Evolutionary conservation across 2,888 invertebrate species (phyloP).

Genomic region (Drosophila leonis): DNA sequence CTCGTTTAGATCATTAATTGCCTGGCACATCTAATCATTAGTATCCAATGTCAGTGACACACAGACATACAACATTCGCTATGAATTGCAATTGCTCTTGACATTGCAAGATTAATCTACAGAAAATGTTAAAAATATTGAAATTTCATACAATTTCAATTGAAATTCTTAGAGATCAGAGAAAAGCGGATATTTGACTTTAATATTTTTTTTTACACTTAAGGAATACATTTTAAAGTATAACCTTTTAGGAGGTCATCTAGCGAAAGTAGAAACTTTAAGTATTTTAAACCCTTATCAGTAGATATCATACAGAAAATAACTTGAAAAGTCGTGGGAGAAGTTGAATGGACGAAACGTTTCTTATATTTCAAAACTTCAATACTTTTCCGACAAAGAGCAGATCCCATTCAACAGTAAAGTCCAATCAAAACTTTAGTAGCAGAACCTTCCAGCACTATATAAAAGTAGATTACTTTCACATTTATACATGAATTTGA

Average conservation of each 20-base stretch:
- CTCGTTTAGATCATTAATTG: slow-evolving; percentile 44
- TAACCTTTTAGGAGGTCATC: not conserved
- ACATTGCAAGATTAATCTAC: slow-evolving; percentile 43
- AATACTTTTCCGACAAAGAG: no score
- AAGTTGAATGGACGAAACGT: no score
- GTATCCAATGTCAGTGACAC: slow-evolving; percentile 67
- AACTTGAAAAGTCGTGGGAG: no score
- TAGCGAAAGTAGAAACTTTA: not conserved
- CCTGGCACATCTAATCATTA: slow-evolving; percentile 17
- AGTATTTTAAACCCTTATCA: no score
- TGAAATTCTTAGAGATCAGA: not conserved
- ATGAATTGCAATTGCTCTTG: slow-evolving; percentile 63
- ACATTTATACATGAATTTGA: not conserved
- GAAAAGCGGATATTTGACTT: not conserved
- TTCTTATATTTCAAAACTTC: no score
- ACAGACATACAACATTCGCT: slow-evolving; percentile 15
- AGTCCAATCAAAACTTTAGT: not conserved
- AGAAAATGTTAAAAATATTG: not conserved
- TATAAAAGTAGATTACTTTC: not conserved
- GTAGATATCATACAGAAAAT: no score
- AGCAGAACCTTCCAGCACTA: not conserved
- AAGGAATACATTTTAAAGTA: no score
- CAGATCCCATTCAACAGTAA: not conserved
- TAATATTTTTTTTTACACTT: no score
- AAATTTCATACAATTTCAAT: not conserved